Evolutionary conservation across 2,888 invertebrate species (phyloP), one percentile per base, ranked within the genome.

Genomic region (Himalopsyche kuldschensis): DNA sequence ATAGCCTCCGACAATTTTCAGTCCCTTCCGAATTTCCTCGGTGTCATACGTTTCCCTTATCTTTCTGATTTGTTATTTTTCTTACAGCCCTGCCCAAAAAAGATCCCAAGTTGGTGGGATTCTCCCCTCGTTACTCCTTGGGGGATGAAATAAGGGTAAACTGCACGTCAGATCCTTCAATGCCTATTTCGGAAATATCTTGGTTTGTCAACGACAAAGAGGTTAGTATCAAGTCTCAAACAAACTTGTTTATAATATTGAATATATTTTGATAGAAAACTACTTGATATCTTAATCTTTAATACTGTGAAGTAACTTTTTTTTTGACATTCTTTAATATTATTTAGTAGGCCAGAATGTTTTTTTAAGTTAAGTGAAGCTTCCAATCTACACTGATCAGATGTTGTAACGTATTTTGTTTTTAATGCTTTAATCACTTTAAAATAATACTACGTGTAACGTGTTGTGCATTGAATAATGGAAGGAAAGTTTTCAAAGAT

Each of bases 151-250:
- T 86, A 63, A 78, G 82, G 75, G 80, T 86, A 8, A 86, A 86
- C 84, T 86, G 86, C 75, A 86, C 86, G 27, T 86, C 86, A 78
- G 84, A 85, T 69, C 63, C 75, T 15, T 86, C 86, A 5, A 32
- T 86, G 46, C 86, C 86, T 11, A 76, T 82, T 10, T 75, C 86
- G 55, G 80, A 85, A 31, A 63, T 86, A 35, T 82, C 82, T 41
- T 86, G 84, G 84, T 84, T 63, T 69, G 83, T 86, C 82, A 86
- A 86, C 77, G 86, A 86, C 35, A 84, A 80, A 46, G 84, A 85
- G 84, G 86, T 86, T 30, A 82, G 81, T n/a, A 55, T n/a, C 3
- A 41, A 30, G 17, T 69, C 24, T 80, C 31, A 35, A 63, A 15
- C 11, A n/a, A 4, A 17, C 8, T 78, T 78, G n/a, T n/a, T 27